Evolutionary conservation across 2,797 vertebrate species (phyloP).

Genomic region (Lithobates sylvaticus): DNA sequence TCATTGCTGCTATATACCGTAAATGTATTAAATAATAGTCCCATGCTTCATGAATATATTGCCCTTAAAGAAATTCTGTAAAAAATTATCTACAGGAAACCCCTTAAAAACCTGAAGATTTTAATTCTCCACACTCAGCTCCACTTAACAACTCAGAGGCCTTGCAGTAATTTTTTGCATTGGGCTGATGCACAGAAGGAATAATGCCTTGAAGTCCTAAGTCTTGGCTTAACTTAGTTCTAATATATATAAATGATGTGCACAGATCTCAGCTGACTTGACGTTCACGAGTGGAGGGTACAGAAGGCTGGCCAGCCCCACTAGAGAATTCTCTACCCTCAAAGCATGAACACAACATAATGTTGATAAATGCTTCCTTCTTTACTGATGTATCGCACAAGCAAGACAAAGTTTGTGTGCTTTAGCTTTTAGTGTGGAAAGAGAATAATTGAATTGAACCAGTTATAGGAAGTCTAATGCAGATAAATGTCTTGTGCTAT

Average conservation of each 20-base stretch:
- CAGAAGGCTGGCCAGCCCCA: constrained; percentile 39
- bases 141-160: not conserved
- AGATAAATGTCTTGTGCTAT: constrained; percentile 53
- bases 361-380: constrained; percentile 54
- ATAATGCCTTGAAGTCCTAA: constrained; percentile 15
- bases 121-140: no score
- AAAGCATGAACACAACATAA: constrained; percentile 45
- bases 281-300: constrained; percentile 7
- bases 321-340: constrained; percentile 31
- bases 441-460: constrained; percentile 54
- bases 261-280: constrained; percentile 36
- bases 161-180: not conserved
- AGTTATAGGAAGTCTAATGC: constrained; percentile 48
- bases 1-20: no score
- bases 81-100: no score
- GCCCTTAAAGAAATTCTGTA: no score
- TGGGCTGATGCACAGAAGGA: constrained; percentile 1
- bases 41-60: no score
- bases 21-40: no score
- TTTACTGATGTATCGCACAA: constrained; percentile 40
- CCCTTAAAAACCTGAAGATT: no score
- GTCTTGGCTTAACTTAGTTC: not conserved
- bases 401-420: constrained; percentile 45
- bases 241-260: constrained; percentile 60
- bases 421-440: constrained; percentile 27